Evolutionary conservation across 2,797 vertebrate species (phyloP).

Genomic region (Pelodytes ibericus): DNA sequence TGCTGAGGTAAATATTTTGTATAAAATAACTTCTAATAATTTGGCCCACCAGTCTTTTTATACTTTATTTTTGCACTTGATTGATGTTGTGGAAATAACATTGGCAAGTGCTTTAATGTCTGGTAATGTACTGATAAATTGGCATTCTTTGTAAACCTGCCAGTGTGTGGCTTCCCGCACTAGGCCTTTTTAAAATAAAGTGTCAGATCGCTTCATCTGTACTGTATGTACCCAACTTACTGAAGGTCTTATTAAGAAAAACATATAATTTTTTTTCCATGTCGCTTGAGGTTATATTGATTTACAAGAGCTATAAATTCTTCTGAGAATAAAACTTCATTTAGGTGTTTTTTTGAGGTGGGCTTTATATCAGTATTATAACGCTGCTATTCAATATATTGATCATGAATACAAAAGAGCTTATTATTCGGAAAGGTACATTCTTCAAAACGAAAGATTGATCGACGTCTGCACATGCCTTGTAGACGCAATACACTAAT

Average conservation of each 20-base stretch:
- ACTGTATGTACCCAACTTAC: neutral
- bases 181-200: conserved; percentile 1
- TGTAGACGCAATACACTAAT: conserved; percentile 24
- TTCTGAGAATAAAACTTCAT: conserved; percentile 42
- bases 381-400: conserved; percentile 48
- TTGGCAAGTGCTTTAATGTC: conserved; percentile 6
- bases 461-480: conserved; percentile 14
- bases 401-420: conserved; percentile 53
- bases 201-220: neutral
- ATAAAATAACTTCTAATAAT: neutral
- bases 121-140: conserved; percentile 21
- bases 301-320: conserved; percentile 44
- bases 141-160: neutral
- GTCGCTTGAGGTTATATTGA: conserved; percentile 27
- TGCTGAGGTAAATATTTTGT: neutral
- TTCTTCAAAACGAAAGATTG: conserved; percentile 36
- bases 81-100: conserved; percentile 21
- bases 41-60: neutral
- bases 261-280: conserved; percentile 7
- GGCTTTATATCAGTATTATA: conserved; percentile 43
- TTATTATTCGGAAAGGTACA: conserved; percentile 34
- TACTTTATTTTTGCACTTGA: neutral
- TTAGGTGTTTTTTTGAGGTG: conserved; percentile 26
- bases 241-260: conserved; percentile 3
- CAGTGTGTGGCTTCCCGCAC: neutral